Percentiles rank a stretch among this genome's conserved stretches.
Evolutionary conservation across 2,797 vertebrate genomes (phyloP).

Genomic region (Emydoidea blandingii): DNA sequence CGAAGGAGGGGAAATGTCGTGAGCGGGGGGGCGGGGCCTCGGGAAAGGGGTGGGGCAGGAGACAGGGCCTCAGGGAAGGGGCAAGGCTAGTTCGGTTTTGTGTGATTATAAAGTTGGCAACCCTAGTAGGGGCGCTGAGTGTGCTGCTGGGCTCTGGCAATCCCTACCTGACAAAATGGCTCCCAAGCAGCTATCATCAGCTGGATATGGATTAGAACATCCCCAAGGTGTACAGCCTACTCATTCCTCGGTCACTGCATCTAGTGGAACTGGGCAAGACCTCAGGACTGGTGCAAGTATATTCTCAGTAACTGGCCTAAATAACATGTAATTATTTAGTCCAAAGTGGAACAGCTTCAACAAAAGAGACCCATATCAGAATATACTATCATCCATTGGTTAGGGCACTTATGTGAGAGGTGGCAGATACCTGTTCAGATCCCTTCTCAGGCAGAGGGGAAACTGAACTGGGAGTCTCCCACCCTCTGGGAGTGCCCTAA

Average conservation of each 20-base stretch:
- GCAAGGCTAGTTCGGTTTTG: too few relatives aligned
- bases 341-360: background rate
- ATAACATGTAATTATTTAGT: background rate
- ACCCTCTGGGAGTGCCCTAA: background rate
- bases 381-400: background rate
- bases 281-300: background rate
- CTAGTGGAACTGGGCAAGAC: background rate
- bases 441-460: background rate
- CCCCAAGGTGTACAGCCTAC: background rate
- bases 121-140: background rate
- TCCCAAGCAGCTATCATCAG: background rate
- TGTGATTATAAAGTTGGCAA: too few relatives aligned
- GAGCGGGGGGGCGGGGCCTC: too few relatives aligned
- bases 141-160: background rate
- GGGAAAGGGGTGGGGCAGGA: too few relatives aligned
- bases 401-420: background rate
- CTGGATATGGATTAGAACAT: background rate
- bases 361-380: background rate
- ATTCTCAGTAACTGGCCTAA: background rate
- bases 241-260: background rate
- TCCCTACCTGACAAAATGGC: background rate
- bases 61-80: too few relatives aligned
- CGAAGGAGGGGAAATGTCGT: too few relatives aligned
- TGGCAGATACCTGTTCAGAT: background rate
- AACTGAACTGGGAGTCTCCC: background rate